Conservation (phyloP, 2,888 invertebrate species). For the Onchidella celtica region DNA sequence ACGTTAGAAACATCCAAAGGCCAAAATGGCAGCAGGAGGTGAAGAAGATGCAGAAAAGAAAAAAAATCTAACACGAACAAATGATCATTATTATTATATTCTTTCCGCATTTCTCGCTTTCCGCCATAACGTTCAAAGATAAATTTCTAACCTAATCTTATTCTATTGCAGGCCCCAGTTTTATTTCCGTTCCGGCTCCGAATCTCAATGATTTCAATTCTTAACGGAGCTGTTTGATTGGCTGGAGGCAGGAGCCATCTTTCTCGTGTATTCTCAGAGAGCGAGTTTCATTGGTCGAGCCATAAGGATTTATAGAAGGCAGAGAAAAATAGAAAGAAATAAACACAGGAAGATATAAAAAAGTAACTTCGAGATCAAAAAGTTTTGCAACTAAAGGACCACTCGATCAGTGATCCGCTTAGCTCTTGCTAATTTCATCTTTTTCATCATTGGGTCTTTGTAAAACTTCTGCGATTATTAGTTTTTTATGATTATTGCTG, state of each 20-base stretch:
- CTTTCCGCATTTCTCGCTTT: no score
- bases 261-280: background rate
- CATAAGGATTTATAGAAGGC: conserved; percentile 10
- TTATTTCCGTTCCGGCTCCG: background rate
- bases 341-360: conserved; percentile 39
- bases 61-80: no score
- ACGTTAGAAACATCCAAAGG: no score
- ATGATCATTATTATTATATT: no score
- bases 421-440: conserved; percentile 24
- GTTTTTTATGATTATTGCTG: conserved; percentile 29
- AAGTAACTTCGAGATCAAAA: conserved; percentile 32
- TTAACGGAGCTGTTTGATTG: background rate
- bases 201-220: background rate
- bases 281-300: background rate
- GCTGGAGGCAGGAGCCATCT: background rate
- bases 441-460: conserved; percentile 31
- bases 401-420: conserved; percentile 33
- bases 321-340: conserved; percentile 25
- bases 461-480: conserved; percentile 17
- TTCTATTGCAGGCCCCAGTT: no score
- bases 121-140: no score
- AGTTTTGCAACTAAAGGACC: conserved; percentile 7
- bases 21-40: no score
- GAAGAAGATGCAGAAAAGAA: no score
- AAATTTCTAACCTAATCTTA: no score